phyloP scores from a whole-genome alignment of 1,140 invertebrate species.

The Dufourea novaeangliae region DNA sequence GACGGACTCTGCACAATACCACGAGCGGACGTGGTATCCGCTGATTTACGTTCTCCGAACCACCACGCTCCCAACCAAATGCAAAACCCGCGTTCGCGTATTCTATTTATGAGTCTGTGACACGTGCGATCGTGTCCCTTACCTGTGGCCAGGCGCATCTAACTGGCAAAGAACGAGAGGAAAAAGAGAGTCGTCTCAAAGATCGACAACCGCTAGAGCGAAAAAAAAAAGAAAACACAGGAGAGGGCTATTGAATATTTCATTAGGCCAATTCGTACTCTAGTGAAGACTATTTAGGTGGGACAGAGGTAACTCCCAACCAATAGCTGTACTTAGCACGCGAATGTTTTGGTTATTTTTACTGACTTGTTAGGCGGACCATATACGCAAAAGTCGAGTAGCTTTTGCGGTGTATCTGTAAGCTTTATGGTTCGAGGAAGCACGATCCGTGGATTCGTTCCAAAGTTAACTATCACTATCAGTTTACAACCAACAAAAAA shows the following conservation, averaged over 20 bases:
- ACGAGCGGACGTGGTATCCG: not conserved
- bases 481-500: too few species aligned
- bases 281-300: too few species aligned
- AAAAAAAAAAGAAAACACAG: not conserved
- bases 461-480: too few species aligned
- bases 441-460: too few species aligned
- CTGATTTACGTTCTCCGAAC: constrained; percentile 23
- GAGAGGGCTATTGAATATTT: not conserved
- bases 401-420: too few species aligned
- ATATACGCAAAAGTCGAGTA: too few species aligned
- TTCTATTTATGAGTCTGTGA: constrained; percentile 28
- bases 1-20: not conserved
- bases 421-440: too few species aligned
- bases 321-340: too few species aligned
- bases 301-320: too few species aligned
- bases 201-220: not conserved
- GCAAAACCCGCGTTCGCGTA: not conserved
- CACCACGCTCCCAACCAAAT: not conserved
- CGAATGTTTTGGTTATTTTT: too few species aligned
- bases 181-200: not conserved
- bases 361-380: too few species aligned
- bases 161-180: not conserved
- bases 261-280: not conserved
- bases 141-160: not conserved
- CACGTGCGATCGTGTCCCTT: constrained; percentile 4